These are phyloP conservation scores for Sitophilus oryzae DNA, from an alignment of 1,140 invertebrate species.

Conservation along the genomic window DNA sequence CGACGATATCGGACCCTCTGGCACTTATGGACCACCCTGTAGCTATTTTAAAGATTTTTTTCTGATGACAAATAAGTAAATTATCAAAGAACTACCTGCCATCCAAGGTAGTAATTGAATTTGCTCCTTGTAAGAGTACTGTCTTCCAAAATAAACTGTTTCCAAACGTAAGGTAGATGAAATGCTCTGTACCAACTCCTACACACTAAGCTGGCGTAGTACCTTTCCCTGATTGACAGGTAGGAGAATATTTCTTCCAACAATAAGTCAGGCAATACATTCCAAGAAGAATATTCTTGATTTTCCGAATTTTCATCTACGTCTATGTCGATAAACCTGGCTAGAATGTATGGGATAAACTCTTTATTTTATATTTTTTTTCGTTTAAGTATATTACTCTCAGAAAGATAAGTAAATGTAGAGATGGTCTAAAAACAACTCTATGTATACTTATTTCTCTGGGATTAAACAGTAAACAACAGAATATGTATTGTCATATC, in stretches of 20 bases:
- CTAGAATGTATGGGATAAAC: no score
- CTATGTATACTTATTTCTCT: no score
- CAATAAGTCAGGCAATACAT: conserved; percentile 65
- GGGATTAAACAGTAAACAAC: no score
- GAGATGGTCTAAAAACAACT: no score
- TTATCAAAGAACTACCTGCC: conserved; percentile 51
- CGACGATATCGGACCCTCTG: not conserved
- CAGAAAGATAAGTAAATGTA: no score
- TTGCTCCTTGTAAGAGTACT: conserved; percentile 65
- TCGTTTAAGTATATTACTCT: no score
- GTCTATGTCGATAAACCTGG: conserved; percentile 55
- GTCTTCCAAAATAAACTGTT: conserved; percentile 66
- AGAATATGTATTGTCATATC: no score
- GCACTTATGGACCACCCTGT: not conserved
- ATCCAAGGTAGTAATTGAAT: conserved; percentile 79
- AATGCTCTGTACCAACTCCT: conserved; percentile 66
- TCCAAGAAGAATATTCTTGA: conserved; percentile 58
- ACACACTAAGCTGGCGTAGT: conserved; percentile 70
- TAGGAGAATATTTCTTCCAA: conserved; percentile 73
- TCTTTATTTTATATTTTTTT: no score
- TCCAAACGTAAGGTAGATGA: conserved; percentile 68
- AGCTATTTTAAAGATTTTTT: not conserved
- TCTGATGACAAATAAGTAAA: not conserved
- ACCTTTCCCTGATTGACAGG: conserved; percentile 61
- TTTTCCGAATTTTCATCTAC: conserved; percentile 39